phyloP scores from a whole-genome alignment of 1,140 invertebrate species.

The Papilio xuthus region DNA sequence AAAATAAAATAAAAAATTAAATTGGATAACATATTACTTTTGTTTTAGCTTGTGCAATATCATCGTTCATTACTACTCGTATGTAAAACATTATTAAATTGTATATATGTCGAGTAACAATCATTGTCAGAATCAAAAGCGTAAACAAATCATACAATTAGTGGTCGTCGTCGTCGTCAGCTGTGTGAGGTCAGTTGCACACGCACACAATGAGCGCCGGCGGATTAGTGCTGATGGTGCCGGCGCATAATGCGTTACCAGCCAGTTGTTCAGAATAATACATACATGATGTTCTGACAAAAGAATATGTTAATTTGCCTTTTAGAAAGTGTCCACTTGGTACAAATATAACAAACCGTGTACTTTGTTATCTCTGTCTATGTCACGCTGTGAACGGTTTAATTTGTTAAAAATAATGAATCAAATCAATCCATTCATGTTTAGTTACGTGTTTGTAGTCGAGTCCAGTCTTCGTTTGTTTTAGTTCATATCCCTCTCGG shows the following conservation, averaged over 20 bases:
- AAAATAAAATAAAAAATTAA: too few relatives aligned
- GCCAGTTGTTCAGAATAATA: neutral
- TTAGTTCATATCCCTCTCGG: too few relatives aligned
- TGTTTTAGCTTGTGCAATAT: too few relatives aligned
- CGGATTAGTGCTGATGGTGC: neutral
- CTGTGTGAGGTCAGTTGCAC: too few relatives aligned
- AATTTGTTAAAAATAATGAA: too few relatives aligned
- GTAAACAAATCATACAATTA: neutral
- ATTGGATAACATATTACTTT: too few relatives aligned
- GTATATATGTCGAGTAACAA: neutral
- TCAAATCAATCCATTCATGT: too few relatives aligned
- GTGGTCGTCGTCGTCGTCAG: too few relatives aligned
- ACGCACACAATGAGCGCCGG: neutral
- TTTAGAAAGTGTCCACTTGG: neutral
- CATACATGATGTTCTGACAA: neutral
- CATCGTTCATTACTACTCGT: too few relatives aligned
- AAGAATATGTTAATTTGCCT: slow-evolving; percentile 4
- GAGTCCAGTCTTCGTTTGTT: too few relatives aligned
- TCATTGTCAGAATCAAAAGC: neutral
- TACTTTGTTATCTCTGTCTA: neutral
- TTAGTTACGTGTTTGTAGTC: too few relatives aligned
- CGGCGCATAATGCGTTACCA: neutral
- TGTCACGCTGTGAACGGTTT: too few relatives aligned
- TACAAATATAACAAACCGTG: neutral
- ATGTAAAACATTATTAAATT: neutral